Evolutionary conservation across 2,113 vertebrate species (phyloP).

Genomic region (Nibea coibor): DNA sequence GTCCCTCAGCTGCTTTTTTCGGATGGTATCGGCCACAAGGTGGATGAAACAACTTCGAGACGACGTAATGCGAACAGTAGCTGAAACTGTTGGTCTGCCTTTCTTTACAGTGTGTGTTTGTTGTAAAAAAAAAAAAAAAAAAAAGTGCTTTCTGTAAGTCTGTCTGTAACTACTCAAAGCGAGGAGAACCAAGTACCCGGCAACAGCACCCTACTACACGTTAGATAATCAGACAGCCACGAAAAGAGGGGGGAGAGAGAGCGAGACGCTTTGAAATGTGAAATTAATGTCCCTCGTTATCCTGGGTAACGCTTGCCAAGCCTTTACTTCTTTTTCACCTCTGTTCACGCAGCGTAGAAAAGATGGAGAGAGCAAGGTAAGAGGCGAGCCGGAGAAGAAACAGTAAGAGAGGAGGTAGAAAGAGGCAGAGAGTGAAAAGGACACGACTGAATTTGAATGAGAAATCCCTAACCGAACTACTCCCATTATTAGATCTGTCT

Average conservation of each 20-base stretch:
- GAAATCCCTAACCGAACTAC: conserved; percentile 61
- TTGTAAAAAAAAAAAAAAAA: conserved; percentile 1
- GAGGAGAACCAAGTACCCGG: conserved; percentile 43
- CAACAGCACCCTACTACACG: conserved; percentile 47
- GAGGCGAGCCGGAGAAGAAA: conserved; percentile 22
- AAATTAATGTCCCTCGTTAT: conserved; percentile 75
- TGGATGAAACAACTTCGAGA: conserved; percentile 30
- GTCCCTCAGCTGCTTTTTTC: conserved; percentile 49
- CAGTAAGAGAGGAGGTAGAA: conserved; percentile 35
- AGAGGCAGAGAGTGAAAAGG: conserved; percentile 43
- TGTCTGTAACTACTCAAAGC: conserved; percentile 45
- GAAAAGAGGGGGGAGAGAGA: conserved; percentile 24
- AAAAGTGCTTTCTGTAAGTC: conserved; percentile 52
- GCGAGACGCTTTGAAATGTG: conserved; percentile 71
- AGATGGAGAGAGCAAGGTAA: conserved; percentile 49
- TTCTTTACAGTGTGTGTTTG: conserved; percentile 47
- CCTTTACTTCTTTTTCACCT: conserved; percentile 57
- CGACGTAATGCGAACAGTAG: conserved; percentile 46
- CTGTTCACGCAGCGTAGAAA: conserved; percentile 51
- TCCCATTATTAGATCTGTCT: conserved; percentile 73
- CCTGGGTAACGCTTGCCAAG: conserved; percentile 62
- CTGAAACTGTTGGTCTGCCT: conserved; percentile 45
- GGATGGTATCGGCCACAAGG: conserved; percentile 26
- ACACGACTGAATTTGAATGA: conserved; percentile 60
- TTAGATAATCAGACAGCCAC: conserved; percentile 59